Conservation (phyloP, 2,888 invertebrate genomes). For the Meloe dianella region DNA sequence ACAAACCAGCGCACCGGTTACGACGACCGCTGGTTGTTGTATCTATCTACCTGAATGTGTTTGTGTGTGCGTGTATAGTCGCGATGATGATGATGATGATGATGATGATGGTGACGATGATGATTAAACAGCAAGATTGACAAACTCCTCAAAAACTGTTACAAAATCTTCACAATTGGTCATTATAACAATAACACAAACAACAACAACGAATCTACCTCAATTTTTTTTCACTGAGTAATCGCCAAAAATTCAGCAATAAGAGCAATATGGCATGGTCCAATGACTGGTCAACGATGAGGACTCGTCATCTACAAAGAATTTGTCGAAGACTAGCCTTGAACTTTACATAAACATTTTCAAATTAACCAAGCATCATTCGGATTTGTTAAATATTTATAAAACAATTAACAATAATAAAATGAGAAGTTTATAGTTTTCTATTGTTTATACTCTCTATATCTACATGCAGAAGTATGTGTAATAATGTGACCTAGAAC, state of each 20-base stretch:
- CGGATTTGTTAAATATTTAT: neutral
- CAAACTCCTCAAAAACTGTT: neutral
- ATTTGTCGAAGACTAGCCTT: slow-evolving; percentile 37
- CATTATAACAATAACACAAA: neutral
- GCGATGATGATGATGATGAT: slow-evolving; percentile 4
- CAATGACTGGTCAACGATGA: neutral
- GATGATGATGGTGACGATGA: slow-evolving; percentile 1
- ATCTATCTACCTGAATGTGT: neutral
- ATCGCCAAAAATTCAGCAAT: neutral
- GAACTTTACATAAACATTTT: slow-evolving; percentile 29
- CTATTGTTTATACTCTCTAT: neutral
- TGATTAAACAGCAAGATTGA: neutral
- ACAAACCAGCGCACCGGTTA: slow-evolving; percentile 13
- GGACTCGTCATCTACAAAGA: slow-evolving; percentile 36
- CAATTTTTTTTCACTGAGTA: neutral
- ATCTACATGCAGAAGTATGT: neutral
- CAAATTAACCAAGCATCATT: neutral
- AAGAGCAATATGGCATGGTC: slow-evolving; percentile 1
- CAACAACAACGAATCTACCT: neutral
- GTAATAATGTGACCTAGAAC: slow-evolving; percentile 1
- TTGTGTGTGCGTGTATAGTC: neutral
- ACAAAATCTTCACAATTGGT: neutral
- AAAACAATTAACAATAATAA: neutral
- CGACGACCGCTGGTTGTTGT: slow-evolving; percentile 7
- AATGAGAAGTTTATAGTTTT: neutral